phyloP scores from a whole-genome alignment of 1,140 invertebrate species.

The Araneus ventricosus region DNA sequence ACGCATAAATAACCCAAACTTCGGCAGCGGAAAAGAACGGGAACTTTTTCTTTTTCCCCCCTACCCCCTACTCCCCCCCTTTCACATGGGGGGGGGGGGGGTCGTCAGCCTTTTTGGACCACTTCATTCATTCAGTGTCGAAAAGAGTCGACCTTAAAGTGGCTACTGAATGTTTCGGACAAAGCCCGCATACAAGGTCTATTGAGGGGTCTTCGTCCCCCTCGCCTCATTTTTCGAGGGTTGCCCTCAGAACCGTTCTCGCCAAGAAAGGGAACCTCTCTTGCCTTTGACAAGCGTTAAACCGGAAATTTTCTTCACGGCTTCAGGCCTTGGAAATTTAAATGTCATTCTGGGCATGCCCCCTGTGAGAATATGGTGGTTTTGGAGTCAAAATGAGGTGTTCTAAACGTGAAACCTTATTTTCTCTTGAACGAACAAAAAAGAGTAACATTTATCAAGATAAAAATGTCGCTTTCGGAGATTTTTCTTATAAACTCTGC shows the following conservation, averaged over 20 bases:
- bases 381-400: no score
- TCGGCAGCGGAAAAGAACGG: background rate
- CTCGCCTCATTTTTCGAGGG: background rate
- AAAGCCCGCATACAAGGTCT: slow-evolving; percentile 25
- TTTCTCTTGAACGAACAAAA: no score
- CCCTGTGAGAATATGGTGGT: background rate
- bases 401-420: no score
- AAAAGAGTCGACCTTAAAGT: slow-evolving; percentile 70
- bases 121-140: slow-evolving; percentile 66
- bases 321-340: background rate
- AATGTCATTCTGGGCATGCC: background rate
- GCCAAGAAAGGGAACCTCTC: background rate
- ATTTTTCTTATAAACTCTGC: no score
- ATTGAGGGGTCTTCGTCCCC: background rate
- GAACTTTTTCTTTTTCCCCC: background rate
- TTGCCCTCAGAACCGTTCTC: background rate
- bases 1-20: slow-evolving; percentile 56
- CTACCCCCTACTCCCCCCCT: background rate
- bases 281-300: slow-evolving; percentile 41
- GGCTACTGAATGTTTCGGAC: slow-evolving; percentile 63
- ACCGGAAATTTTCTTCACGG: slow-evolving; percentile 54
- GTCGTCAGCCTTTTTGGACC: slow-evolving; percentile 12
- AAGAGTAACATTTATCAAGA: no score
- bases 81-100: background rate
- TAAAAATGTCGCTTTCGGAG: no score